Evolutionary conservation across 2,888 invertebrate species (phyloP), one percentile per base, ranked within the genome.

Genomic region (Napeogenes sylphis): DNA sequence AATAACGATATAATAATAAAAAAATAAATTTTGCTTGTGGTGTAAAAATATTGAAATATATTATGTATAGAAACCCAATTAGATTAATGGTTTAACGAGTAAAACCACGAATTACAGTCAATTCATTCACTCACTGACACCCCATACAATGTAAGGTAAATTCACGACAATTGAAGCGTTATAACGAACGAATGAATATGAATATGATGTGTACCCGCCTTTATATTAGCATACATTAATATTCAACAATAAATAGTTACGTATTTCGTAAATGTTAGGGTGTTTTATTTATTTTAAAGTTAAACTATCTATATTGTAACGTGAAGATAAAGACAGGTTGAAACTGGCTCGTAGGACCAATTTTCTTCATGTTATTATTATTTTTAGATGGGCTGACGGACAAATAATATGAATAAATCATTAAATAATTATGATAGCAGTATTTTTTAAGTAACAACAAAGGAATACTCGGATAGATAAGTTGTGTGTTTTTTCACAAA

Each of bases 111-210:
- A 51, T 51, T 30, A 21, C 51, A 10, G 21, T 51, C 51, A 30
- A 30, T 51, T n/a, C 51, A 51, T 51, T 51, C 66, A 64, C 59
- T 64, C 55, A 58, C 61, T 62, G 66, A 64, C 65, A 61, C 47
- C 64, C 59, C 55, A 46, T 58, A 61, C 66, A 66, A 63, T 59
- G 61, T 65, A 69, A 64, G 67, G 69, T 63, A 71, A 75, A 77
- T 73, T 67, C 73, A 75, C 77, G 73, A 67, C 78, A 79, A 84
- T 81, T 81, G 85, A 75, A 78, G 87, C 88, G 89, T 84, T 79
- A 87, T 90, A 89, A 90, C 89, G 89, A 89, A 88, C 87, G 82
- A 81, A 84, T 83, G 85, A 85, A 86, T 87, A 88, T 87, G 87
- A 87, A 88, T 87, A 84, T 79, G 81, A 73, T 80, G 75, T 79